Evolutionary conservation across 1,140 invertebrate species (phyloP).

Genomic region (Conopomorpha cramerella): DNA sequence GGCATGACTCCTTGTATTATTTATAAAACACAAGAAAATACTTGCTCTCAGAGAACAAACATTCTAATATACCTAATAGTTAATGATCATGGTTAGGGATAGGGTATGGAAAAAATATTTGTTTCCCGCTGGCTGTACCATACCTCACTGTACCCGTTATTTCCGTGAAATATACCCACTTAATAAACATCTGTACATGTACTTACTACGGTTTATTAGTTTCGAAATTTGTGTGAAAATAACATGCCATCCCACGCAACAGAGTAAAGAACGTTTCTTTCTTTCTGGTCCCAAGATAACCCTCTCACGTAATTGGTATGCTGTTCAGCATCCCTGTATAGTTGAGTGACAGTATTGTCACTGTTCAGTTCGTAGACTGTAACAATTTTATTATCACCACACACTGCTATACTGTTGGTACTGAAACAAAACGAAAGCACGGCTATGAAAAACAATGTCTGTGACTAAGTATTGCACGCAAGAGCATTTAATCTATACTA

Average conservation of each 20-base stretch:
- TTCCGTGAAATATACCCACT: slow-evolving; percentile 4
- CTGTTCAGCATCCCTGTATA: slow-evolving; percentile 30
- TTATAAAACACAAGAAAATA: no score
- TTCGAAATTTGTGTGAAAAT: slow-evolving; percentile 28
- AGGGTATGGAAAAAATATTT: no score
- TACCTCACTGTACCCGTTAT: not conserved
- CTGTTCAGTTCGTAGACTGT: slow-evolving; percentile 27
- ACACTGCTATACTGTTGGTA: slow-evolving; percentile 31
- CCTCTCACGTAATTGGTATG: slow-evolving; percentile 43
- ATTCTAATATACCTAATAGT: no score
- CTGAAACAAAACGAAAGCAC: slow-evolving; percentile 36
- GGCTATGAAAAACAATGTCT: no score
- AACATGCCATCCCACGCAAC: slow-evolving; percentile 45
- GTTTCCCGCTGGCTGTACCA: no score
- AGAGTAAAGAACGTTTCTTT: slow-evolving; percentile 27
- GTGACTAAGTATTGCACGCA: no score
- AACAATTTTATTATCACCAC: slow-evolving; percentile 49
- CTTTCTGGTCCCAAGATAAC: slow-evolving; percentile 29
- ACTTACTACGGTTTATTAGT: no score
- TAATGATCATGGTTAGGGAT: no score
- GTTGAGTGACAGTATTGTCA: slow-evolving; percentile 17
- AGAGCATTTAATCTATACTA: no score
- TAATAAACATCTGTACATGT: slow-evolving; percentile 6
- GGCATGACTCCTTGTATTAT: no score
- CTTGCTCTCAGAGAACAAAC: no score